Evolutionary conservation across 2,888 invertebrate genomes (phyloP).

Genomic region (Mellilla xanthometata): DNA sequence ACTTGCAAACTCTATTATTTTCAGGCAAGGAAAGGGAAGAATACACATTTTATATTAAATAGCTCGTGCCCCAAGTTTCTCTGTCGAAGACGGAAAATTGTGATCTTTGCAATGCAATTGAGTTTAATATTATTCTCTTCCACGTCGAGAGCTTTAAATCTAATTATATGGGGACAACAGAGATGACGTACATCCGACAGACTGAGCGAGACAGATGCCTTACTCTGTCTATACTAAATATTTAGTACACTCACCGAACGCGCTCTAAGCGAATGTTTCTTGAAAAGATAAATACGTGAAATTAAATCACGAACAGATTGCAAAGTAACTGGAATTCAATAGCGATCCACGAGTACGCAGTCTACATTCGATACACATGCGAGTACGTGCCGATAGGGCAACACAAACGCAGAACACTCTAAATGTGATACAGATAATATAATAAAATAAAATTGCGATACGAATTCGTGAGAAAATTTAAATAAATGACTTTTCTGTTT

Average conservation of each 20-base stretch:
- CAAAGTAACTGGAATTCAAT: conserved; percentile 33
- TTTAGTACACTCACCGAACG: conserved; percentile 10
- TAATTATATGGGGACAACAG: conserved; percentile 74
- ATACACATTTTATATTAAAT: conserved; percentile 33
- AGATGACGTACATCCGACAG: conserved; percentile 51
- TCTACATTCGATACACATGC: conserved; percentile 34
- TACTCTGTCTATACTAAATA: not conserved
- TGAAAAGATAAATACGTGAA: conserved; percentile 25
- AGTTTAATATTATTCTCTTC: conserved; percentile 75
- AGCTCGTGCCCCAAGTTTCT: conserved; percentile 42
- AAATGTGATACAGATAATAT: conserved; percentile 80
- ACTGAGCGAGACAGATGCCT: conserved; percentile 33
- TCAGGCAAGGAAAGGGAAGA: conserved; percentile 18
- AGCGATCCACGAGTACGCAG: conserved; percentile 27
- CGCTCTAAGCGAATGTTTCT: conserved; percentile 19
- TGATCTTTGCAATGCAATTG: conserved; percentile 76
- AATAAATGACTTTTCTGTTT: conserved; percentile 83
- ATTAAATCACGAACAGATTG: conserved; percentile 37
- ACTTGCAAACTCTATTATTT: conserved; percentile 21
- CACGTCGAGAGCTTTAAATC: conserved; percentile 75
- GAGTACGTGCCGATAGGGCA: conserved; percentile 43
- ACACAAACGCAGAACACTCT: conserved; percentile 65
- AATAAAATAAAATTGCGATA: conserved; percentile 82
- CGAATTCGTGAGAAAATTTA: conserved; percentile 83
- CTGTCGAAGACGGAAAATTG: conserved; percentile 56